phyloP scores from a whole-genome alignment of 2,113 vertebrate genomes.

The Felis chaus region DNA sequence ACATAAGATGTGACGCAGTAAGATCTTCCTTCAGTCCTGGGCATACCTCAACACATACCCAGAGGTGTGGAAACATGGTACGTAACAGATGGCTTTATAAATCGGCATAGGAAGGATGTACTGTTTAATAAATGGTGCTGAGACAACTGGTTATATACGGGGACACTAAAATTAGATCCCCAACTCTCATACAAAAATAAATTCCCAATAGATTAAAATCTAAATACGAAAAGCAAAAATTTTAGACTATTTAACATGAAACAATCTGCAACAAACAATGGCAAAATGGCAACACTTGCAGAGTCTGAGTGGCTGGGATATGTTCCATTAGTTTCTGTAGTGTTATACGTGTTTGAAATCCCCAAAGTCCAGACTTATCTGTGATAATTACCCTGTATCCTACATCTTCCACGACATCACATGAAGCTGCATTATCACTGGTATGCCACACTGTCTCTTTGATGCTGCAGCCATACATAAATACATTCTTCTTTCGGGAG shows the following conservation, averaged over 20 bases:
- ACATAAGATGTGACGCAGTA: not conserved
- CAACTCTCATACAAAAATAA: not conserved
- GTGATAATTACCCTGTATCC: constrained; percentile 91
- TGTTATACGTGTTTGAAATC: not conserved
- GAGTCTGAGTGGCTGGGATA: not conserved
- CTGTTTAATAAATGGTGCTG: not conserved
- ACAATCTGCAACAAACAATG: constrained; percentile 5
- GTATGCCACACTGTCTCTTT: constrained; percentile 98
- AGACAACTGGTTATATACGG: not conserved
- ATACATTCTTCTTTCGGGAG: constrained; percentile 99
- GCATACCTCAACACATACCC: not conserved
- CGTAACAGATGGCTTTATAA: not conserved
- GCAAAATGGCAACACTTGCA: constrained; percentile 12
- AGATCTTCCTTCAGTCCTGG: not conserved
- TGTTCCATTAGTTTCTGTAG: not conserved
- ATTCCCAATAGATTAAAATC: constrained; percentile 1
- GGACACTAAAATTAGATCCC: not conserved
- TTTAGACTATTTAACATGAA: not conserved
- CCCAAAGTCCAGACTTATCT: not conserved
- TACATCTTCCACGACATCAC: constrained; percentile 93
- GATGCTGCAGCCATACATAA: constrained; percentile 99
- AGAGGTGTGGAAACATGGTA: not conserved
- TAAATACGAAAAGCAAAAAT: not conserved
- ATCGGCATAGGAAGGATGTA: not conserved
- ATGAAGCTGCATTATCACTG: constrained; percentile 87